Base-by-base conservation (phyloP, 1,140 invertebrate species). In the Bradysia coprophila region DNA sequence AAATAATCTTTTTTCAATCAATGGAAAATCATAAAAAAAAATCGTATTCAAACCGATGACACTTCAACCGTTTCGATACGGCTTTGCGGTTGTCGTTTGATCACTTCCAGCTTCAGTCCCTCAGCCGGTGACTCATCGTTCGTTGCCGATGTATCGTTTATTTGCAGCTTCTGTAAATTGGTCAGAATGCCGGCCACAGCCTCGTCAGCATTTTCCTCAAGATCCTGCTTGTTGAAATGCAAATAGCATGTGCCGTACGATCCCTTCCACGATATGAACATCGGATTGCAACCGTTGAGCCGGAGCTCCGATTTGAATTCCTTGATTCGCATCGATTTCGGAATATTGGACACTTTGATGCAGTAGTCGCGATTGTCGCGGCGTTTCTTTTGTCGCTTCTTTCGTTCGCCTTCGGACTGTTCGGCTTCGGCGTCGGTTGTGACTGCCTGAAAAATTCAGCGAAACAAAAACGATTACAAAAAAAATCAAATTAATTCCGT, bases 171-270 rank as follows among this genome's bases (percentile, higher is more conserved):
- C n/a, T n/a, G n/a, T n/a, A n/a, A n/a, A n/a, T n/a, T n/a, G n/a
- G n/a, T n/a, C n/a, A n/a, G n/a, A n/a, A n/a, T 66, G 20, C 73
- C 60, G 38, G 65, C 63, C 16, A 61, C 41, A 4, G 61, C 57
- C 18, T 59, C 48, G 32, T 65, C 59, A 20, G 55, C 54, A 19
- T 51, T 51, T 15, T 56, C 59, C n/a, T 57, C 54, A n/a, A 48
- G 51, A 15, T 55, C 52, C 10, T 65, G 53, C 51, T 73, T 75
- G 21, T 63, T 64, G 48, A 75, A 76, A 49, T 75, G 71, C 37
- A 76, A 58, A 45, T 65, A 71, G 49, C 73, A 75, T 45, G 68
- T 66, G 16, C 73, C 72, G 43, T 63, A 61, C 6, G 71, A 68
- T 43, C 66, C 64, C 21, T 42, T 42, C 74, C 75, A 76, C 41